Conservation (phyloP, 2,113 vertebrate genomes). For the Elaphurus davidianus region DNA sequence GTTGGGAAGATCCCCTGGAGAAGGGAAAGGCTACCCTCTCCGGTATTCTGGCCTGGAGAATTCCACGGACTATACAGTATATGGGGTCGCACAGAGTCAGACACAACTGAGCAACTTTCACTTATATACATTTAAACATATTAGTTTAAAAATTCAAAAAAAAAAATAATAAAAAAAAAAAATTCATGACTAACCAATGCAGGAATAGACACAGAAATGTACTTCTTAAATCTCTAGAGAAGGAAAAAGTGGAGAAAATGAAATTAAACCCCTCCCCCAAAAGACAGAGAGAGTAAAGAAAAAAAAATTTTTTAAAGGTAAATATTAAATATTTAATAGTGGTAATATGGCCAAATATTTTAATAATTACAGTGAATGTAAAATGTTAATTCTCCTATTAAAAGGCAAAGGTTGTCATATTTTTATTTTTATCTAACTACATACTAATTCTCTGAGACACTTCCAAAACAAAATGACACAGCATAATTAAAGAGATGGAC, state of each 20-base stretch:
- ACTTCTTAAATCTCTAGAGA: not conserved
- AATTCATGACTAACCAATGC: not conserved
- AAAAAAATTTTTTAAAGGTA: not conserved
- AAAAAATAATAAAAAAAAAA: no score
- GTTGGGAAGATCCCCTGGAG: not conserved
- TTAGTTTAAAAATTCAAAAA: not conserved
- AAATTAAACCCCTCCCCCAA: not conserved
- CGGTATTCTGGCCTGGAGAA: not conserved
- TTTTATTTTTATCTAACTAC: not conserved
- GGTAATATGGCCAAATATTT: not conserved
- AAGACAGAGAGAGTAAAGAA: not conserved
- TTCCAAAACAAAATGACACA: conserved; percentile 19
- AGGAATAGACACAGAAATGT: not conserved
- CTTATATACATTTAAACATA: not conserved
- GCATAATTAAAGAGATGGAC: not conserved
- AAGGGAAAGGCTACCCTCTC: not conserved
- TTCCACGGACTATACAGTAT: not conserved
- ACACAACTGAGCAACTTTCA: not conserved
- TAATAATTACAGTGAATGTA: not conserved
- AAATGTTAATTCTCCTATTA: not conserved
- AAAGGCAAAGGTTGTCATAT: not conserved
- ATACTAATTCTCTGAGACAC: not conserved
- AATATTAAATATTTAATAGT: not conserved
- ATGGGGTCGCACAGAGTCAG: not conserved
- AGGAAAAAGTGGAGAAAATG: not conserved